Evolutionary conservation across 2,797 vertebrate genomes (phyloP).

Genomic region (Apodemus agrarius): DNA sequence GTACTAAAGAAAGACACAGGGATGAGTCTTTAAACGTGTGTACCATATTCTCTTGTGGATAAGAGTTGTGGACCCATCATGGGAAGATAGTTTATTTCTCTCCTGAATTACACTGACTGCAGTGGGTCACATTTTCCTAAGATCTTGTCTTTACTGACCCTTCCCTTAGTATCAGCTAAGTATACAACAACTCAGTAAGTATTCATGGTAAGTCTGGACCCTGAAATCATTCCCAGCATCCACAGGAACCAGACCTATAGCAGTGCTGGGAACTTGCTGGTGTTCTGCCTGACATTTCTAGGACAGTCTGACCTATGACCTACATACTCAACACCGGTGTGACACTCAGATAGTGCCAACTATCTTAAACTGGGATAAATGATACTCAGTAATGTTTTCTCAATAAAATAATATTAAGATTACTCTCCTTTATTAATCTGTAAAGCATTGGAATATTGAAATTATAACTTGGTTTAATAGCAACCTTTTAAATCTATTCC

Average conservation of each 20-base stretch:
- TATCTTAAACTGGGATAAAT: not conserved
- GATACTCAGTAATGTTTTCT: not conserved
- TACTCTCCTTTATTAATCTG: not conserved
- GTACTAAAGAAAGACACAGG: not conserved
- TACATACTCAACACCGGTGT: not conserved
- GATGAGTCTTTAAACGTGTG: not conserved
- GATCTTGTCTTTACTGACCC: not conserved
- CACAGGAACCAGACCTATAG: too few species aligned
- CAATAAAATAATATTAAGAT: not conserved
- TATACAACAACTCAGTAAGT: not conserved
- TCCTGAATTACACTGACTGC: not conserved
- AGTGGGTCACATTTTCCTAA: not conserved
- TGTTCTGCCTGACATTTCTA: not conserved
- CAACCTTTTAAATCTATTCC: not conserved
- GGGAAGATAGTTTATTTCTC: too few species aligned
- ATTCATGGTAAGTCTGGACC: fast-evolving
- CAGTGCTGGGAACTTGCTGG: too few species aligned
- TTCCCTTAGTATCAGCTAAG: not conserved
- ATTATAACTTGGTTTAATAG: not conserved
- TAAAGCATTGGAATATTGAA: not conserved
- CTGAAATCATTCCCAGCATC: not conserved
- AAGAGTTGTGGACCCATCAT: too few species aligned
- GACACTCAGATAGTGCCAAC: not conserved
- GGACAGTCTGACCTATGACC: not conserved
- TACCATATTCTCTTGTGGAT: not conserved